Percentiles rank a stretch among this genome's conserved stretches.
phyloP scores from a whole-genome alignment of 1,140 invertebrate species.

The Cydia pomonella region DNA sequence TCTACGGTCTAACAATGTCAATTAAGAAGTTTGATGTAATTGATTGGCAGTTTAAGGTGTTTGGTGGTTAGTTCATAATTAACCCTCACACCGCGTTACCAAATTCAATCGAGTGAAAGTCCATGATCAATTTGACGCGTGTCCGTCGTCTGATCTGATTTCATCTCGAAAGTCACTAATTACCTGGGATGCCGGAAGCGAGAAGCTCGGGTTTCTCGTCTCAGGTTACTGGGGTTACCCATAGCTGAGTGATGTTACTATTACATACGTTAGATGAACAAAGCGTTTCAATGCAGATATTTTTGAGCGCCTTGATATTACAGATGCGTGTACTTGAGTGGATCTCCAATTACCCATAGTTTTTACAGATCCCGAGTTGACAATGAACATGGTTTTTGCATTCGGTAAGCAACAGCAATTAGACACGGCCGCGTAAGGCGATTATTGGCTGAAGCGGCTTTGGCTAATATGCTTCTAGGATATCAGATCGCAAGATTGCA shows the following conservation, averaged over 20 bases:
- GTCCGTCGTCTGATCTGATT: background rate
- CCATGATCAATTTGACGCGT: background rate
- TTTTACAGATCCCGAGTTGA: too few species aligned
- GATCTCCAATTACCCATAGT: too few species aligned
- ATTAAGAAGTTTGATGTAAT: too few species aligned
- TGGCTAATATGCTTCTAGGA: background rate
- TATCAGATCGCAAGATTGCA: slow-evolving; percentile 18
- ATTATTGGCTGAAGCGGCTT: background rate
- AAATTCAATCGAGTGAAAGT: slow-evolving; percentile 15
- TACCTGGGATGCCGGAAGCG: slow-evolving; percentile 12
- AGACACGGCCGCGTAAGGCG: background rate
- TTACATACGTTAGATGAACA: too few species aligned
- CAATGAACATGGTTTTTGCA: too few species aligned
- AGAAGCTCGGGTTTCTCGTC: background rate
- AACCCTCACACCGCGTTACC: background rate
- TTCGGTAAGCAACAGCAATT: background rate
- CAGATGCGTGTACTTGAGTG: too few species aligned
- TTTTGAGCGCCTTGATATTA: too few species aligned
- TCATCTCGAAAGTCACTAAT: slow-evolving; percentile 1
- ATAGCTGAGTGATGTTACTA: too few species aligned
- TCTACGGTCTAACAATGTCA: too few species aligned
- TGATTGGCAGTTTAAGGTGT: too few species aligned
- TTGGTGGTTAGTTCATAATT: too few species aligned
- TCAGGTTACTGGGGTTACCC: background rate
- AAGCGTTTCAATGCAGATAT: too few species aligned